Conservation (phyloP, 2,888 invertebrate genomes). For the Adelphocoris suturalis region DNA sequence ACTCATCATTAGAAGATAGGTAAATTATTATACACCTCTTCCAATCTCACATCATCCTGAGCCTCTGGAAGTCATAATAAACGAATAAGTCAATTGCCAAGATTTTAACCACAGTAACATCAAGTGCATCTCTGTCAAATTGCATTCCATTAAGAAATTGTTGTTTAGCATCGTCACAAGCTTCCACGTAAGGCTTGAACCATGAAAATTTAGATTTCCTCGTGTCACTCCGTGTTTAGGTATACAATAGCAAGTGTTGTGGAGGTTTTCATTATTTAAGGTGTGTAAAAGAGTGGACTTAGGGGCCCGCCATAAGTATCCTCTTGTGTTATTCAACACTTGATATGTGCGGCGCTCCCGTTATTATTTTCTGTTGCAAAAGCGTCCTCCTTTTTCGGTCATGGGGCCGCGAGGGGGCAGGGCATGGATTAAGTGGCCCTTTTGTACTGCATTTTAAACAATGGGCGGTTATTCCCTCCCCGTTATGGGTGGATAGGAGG, state of each 20-base stretch:
- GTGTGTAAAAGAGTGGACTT: conserved; percentile 30
- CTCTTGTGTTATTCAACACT: conserved; percentile 33
- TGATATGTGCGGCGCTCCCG: conserved; percentile 34
- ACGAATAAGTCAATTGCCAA: no score
- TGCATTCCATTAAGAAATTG: no score
- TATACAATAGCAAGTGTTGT: not conserved
- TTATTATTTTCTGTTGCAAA: conserved; percentile 7
- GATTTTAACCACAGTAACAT: no score
- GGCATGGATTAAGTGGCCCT: conserved; percentile 34
- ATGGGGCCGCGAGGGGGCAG: not conserved
- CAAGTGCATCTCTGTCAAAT: no score
- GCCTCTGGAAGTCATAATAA: no score
- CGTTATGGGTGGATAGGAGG: not conserved
- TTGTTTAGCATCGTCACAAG: no score
- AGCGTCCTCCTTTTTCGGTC: not conserved
- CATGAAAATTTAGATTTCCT: no score
- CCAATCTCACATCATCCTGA: no score
- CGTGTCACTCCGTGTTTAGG: no score
- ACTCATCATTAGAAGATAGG: no score
- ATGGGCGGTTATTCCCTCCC: conserved; percentile 28
- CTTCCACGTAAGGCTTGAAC: no score
- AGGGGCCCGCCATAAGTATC: conserved; percentile 18
- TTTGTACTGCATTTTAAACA: conserved; percentile 36
- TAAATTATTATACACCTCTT: no score
- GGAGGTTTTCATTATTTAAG: not conserved